Conservation (phyloP, 2,797 vertebrate genomes). For the Phoebastria nigripes region DNA sequence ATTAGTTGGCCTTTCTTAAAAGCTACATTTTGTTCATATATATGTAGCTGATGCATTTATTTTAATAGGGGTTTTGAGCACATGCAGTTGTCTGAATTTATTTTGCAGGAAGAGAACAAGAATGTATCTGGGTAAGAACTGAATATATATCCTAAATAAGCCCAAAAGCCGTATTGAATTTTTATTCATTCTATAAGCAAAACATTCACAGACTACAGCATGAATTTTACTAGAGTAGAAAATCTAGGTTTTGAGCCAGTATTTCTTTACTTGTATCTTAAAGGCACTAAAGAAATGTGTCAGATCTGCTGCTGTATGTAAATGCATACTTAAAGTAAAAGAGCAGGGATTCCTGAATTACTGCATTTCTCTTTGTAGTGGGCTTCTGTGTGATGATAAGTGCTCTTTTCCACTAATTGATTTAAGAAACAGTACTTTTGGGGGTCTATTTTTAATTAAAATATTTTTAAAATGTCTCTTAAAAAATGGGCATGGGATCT, state of each 20-base stretch:
- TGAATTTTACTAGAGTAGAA: neutral
- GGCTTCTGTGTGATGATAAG: neutral
- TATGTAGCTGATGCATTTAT: neutral
- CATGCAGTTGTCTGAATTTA: neutral
- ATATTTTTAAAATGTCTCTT: neutral
- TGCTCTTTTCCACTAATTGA: neutral
- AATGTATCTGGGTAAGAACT: neutral
- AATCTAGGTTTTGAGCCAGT: neutral
- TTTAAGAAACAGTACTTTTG: neutral
- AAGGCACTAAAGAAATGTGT: neutral
- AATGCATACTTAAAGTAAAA: neutral
- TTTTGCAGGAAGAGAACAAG: neutral
- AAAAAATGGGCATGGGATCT: neutral
- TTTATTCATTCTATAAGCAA: slow-evolving; percentile 22
- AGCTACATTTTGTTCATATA: neutral
- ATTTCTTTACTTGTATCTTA: neutral
- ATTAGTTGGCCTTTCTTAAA: neutral
- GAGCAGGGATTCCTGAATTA: neutral
- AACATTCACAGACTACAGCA: neutral
- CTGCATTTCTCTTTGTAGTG: neutral
- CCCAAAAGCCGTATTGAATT: slow-evolving; percentile 1
- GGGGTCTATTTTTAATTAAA: neutral
- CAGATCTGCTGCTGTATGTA: neutral
- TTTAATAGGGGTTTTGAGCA: neutral
- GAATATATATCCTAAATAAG: slow-evolving; percentile 13